phyloP scores from a whole-genome alignment of 2,888 invertebrate species.

The Eustalomyia histrio region DNA sequence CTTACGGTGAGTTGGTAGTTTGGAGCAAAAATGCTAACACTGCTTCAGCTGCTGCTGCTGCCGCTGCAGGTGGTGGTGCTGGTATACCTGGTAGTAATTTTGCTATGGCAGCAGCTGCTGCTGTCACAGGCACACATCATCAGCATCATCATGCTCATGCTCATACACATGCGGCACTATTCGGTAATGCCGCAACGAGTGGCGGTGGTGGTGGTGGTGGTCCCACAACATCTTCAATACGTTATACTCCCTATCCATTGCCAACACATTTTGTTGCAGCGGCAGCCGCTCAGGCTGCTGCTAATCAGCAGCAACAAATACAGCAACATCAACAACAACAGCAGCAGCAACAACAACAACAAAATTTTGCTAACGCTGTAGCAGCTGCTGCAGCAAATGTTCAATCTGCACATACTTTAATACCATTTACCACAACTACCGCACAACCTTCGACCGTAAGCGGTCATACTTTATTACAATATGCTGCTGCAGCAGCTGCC shows the following conservation, averaged over 20 bases:
- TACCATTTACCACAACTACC: constrained; percentile 68
- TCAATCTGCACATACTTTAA: constrained; percentile 72
- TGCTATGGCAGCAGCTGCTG: constrained; percentile 72
- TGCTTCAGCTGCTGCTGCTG: constrained; percentile 74
- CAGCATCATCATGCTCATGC: constrained; percentile 69
- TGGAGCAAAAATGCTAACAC: constrained; percentile 85
- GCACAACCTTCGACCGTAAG: constrained; percentile 73
- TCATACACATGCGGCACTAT: constrained; percentile 66
- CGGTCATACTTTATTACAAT: constrained; percentile 80
- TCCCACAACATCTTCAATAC: constrained; percentile 79
- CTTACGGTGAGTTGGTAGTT: constrained; percentile 98
- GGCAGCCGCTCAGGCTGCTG: constrained; percentile 75
- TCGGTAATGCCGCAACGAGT: constrained; percentile 64
- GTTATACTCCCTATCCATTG: constrained; percentile 84
- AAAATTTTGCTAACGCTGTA: constrained; percentile 79
- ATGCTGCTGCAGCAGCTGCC: constrained; percentile 84
- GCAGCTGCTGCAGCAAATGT: constrained; percentile 73
- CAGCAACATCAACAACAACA: constrained; percentile 79
- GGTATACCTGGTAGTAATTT: constrained; percentile 75
- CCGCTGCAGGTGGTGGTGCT: constrained; percentile 79
- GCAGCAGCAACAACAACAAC: constrained; percentile 73
- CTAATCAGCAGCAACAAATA: constrained; percentile 80
- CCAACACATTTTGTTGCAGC: constrained; percentile 80
- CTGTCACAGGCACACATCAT: constrained; percentile 69
- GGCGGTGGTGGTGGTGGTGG: constrained; percentile 35